Percentiles rank a stretch among this genome's conserved stretches.
Conservation (phyloP, 2,797 vertebrate species). For the Ispidina lecontei region DNA sequence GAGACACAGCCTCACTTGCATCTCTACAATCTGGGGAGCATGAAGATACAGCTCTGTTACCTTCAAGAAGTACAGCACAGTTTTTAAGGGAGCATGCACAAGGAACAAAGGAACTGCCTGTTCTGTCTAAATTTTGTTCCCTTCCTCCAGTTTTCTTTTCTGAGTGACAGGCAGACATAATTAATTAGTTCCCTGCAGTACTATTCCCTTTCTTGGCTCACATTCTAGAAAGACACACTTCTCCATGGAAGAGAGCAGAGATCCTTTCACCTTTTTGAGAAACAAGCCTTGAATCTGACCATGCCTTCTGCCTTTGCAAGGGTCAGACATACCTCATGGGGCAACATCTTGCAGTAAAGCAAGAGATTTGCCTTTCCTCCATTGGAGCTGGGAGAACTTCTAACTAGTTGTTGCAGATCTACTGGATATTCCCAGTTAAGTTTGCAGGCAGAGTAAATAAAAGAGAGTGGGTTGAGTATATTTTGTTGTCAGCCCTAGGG, state of each 20-base stretch:
- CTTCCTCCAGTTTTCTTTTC: not conserved
- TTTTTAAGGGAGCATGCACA: not conserved
- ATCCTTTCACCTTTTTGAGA: not conserved
- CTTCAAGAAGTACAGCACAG: not conserved
- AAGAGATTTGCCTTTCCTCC: not conserved
- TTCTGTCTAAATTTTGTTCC: not conserved
- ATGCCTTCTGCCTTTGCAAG: not conserved
- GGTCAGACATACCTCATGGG: not conserved
- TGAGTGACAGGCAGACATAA: not conserved
- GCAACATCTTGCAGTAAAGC: fast-evolving
- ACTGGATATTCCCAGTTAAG: not conserved
- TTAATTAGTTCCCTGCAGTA: not conserved
- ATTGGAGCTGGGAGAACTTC: not conserved
- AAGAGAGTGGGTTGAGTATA: not conserved
- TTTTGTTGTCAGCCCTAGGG: not conserved
- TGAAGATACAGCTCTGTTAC: not conserved
- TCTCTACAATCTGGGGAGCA: not conserved
- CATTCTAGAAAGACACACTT: not conserved
- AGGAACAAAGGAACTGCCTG: not conserved
- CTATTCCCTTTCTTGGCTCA: not conserved
- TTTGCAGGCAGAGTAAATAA: not conserved
- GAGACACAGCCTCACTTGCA: not conserved
- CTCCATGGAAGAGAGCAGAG: fast-evolving
- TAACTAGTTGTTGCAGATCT: not conserved
- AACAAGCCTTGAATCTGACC: not conserved